Conservation (phyloP, 1,140 invertebrate species). For the silkworm (Bombyx mori) region ASM3026992v2 NC_085113.1:6943501-6944000, state of each 20-base stretch:
- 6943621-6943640: no score
- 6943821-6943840: slow-evolving; percentile 54
- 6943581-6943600: no score
- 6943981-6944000: no score
- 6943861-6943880: slow-evolving; percentile 48
- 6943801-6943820: slow-evolving; percentile 52
- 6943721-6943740: slow-evolving; percentile 39
- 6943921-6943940: no score
- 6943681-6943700: slow-evolving; percentile 39
- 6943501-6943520: no score
- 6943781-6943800: slow-evolving; percentile 43
- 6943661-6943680: slow-evolving; percentile 49
- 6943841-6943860: slow-evolving; percentile 44
- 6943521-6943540: no score
- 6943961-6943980: no score
- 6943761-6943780: slow-evolving; percentile 46
- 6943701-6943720: slow-evolving; percentile 38
- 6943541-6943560: no score
- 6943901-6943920: no score
- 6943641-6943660: neutral
- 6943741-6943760: slow-evolving; percentile 39
- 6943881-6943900: slow-evolving; percentile 40
- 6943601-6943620: no score
- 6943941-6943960: no score
- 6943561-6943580: no score